Percentiles rank a stretch among this genome's conserved stretches.
phyloP scores from a whole-genome alignment of 2,888 invertebrate species.

The Yponomeuta sedellus region DNA sequence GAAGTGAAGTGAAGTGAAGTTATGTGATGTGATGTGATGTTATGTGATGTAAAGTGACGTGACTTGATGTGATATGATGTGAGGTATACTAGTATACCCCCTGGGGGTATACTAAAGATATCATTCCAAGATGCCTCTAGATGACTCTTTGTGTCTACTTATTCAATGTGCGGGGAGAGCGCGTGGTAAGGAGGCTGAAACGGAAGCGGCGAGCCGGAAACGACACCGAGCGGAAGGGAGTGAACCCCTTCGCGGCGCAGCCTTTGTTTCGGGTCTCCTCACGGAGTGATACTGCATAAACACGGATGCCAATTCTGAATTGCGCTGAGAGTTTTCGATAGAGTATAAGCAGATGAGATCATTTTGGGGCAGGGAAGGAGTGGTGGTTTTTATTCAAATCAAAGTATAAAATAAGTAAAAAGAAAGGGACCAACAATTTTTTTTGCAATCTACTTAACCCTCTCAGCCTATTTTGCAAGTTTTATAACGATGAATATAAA shows the following conservation, averaged over 20 bases:
- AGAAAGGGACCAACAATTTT: too few species aligned
- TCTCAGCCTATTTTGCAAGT: too few species aligned
- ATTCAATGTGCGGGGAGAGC: background rate
- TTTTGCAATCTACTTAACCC: too few species aligned
- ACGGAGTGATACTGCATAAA: slow-evolving; percentile 3
- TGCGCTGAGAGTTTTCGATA: background rate
- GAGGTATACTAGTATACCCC: too few species aligned
- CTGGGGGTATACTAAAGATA: too few species aligned
- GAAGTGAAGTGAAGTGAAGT: too few species aligned
- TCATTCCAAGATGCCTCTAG: background rate
- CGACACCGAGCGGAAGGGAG: slow-evolving; percentile 57
- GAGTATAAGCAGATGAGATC: background rate
- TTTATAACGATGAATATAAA: too few species aligned
- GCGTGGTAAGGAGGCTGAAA: slow-evolving; percentile 15
- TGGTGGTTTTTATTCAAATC: too few species aligned
- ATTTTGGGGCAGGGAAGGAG: background rate
- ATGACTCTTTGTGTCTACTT: background rate
- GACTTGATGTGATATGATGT: too few species aligned
- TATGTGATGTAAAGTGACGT: too few species aligned
- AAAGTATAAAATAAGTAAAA: too few species aligned
- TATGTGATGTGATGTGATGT: too few species aligned
- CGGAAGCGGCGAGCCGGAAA: slow-evolving; percentile 43
- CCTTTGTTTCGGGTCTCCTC: slow-evolving; percentile 47
- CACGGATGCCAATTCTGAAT: background rate
- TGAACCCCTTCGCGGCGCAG: slow-evolving; percentile 53